These are phyloP conservation scores for Labeo calbasu DNA, from an alignment of 2,797 vertebrate species.

Conservation along the genomic window DNA sequence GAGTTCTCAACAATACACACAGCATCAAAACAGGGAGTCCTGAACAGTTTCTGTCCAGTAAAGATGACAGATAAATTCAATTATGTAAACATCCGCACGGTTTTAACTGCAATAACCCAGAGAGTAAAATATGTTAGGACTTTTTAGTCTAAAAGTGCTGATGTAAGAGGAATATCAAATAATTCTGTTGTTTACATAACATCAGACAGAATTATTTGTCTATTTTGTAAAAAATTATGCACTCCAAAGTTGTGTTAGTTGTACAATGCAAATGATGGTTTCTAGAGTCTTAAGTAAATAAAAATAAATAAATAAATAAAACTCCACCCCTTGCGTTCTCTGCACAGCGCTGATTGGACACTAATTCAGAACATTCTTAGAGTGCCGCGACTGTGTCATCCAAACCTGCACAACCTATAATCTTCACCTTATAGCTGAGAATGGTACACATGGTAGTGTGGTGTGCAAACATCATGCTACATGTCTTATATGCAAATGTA, in stretches of 20 bases:
- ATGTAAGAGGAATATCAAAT: too few species aligned
- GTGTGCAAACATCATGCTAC: not conserved
- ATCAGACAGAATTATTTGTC: not conserved
- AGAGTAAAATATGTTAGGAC: too few species aligned
- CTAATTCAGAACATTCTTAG: not conserved
- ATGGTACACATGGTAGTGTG: not conserved
- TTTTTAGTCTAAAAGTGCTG: not conserved
- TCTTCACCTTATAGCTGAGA: not conserved
- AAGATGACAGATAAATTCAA: not conserved
- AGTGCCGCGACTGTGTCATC: not conserved
- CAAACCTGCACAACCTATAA: not conserved
- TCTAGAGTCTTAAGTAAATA: too few species aligned
- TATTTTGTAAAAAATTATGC: not conserved
- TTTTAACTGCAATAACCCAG: not conserved
- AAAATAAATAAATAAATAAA: too few species aligned
- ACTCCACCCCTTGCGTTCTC: fast-evolving
- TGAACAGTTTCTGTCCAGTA: not conserved
- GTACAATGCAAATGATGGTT: not conserved
- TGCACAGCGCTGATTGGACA: not conserved
- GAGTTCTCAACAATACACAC: not conserved
- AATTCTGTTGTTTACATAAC: fast-evolving
- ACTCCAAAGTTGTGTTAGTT: not conserved
- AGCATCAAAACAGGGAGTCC: not conserved
- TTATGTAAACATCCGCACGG: not conserved
- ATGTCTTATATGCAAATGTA: not conserved